Base-by-base conservation (phyloP, 2,888 invertebrate genomes). In the Lasioglossum vierecki region DNA sequence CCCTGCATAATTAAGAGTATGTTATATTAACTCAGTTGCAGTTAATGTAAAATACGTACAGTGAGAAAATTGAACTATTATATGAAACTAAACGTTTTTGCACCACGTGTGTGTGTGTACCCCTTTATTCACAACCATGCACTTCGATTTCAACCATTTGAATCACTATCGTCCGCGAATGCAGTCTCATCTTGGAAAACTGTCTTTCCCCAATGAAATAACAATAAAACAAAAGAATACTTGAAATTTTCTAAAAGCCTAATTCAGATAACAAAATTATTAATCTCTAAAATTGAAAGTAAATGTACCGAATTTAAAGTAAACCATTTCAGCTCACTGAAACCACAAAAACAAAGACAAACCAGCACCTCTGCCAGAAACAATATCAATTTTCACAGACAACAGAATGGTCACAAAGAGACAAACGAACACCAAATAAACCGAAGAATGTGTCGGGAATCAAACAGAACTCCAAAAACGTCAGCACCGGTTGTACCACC, bases 101-200 rank as follows among this genome's bases (percentile, higher is more conserved):
- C 73, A 76, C 84, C 90, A 88, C 90, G 89, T 89, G 88, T 72
- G 75, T 72, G 39, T 39, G 39, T 39, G 39, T 39, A 39, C 39
- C 39, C 53, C 44, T 44, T 73, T 60, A 30, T 18, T 73, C 53
- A 26, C 18, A 63, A 44, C 26, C 22, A 60, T 5, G 4, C 35
- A 22, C 35, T 57, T 46, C 2, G n/a, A 30, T 3, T 18, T 39
- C n/a, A 41, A 18, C 11, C 1, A 53, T 68, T 70, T 6, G 6
- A 22, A 11, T 30, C 15, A 35, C 30, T 4, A 35, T 35, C 9
- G 8, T 18, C 18, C 15, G 18, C 18, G 6, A 35, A 18, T 30
- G 8, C 30, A 35, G 6, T 30, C 30, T 63, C 5, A 63, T 6
- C 6, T 0, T 63, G 26, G 4, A 11, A 15, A 30, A 30, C 6